Evolutionary conservation across 2,113 vertebrate genomes (phyloP).

Genomic region (Cinclus mexicanus): DNA sequence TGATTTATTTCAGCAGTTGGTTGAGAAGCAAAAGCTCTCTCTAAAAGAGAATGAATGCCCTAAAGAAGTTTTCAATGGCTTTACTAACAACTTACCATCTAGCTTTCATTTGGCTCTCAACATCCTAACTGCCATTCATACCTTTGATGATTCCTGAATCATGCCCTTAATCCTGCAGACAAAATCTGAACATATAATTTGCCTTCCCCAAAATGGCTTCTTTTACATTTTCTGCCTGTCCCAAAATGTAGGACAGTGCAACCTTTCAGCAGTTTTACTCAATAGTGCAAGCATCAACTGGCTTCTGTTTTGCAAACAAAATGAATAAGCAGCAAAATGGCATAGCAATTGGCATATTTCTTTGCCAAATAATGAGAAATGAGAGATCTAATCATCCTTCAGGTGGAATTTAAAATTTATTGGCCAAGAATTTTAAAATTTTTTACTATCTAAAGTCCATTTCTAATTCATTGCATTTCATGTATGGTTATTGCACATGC

Average conservation of each 20-base stretch:
- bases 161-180: not conserved
- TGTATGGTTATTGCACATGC: not conserved
- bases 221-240: not conserved
- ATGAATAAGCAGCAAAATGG: not conserved
- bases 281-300: not conserved
- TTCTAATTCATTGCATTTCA: not conserved
- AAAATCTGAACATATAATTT: not conserved
- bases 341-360: not conserved
- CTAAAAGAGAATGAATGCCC: not conserved
- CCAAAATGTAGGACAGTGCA: not conserved
- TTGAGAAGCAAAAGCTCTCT: not conserved
- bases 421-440: fast-evolving
- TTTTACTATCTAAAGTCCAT: not conserved
- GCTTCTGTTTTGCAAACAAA: not conserved
- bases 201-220: not conserved
- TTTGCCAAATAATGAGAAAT: not conserved
- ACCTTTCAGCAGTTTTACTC: not conserved
- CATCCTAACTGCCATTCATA: not conserved
- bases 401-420: not conserved
- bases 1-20: not conserved
- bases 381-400: not conserved
- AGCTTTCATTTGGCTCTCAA: not conserved
- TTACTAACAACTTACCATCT: not conserved
- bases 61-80: not conserved
- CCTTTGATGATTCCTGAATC: not conserved